These are phyloP conservation scores for Spea bombifrons DNA, from an alignment of 2,113 vertebrate genomes.

Conservation along the genomic window DNA sequence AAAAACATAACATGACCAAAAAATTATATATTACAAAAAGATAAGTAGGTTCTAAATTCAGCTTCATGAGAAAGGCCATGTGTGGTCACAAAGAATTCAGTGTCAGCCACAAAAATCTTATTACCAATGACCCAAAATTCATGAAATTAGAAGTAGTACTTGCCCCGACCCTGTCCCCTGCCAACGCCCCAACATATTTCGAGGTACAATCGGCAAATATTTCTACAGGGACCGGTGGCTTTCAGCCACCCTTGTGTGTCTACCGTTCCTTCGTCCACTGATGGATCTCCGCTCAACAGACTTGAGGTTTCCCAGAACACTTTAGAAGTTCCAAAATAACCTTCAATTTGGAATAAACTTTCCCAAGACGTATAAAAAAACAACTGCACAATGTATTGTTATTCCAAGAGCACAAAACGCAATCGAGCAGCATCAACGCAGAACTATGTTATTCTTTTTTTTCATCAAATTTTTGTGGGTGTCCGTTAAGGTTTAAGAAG, in stretches of 20 bases:
- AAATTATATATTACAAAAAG: no score
- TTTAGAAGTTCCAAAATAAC: slow-evolving; percentile 1
- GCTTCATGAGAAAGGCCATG: no score
- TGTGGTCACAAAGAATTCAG: no score
- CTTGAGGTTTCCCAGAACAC: neutral
- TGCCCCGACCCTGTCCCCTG: no score
- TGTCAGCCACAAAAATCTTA: no score
- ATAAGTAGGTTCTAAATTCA: no score
- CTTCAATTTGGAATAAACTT: neutral
- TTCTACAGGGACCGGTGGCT: neutral
- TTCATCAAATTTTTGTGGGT: neutral
- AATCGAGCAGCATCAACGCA: slow-evolving; percentile 12
- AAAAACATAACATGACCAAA: no score
- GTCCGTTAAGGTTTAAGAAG: neutral
- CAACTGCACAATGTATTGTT: neutral
- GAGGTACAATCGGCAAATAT: no score
- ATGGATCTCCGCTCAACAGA: neutral
- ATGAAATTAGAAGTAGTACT: no score
- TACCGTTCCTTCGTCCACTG: neutral
- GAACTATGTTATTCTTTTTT: slow-evolving; percentile 1
- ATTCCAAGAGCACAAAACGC: slow-evolving; percentile 10
- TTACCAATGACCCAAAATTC: no score
- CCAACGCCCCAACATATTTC: no score
- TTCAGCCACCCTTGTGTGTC: neutral
- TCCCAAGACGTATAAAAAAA: slow-evolving; percentile 17